Evolutionary conservation across 2,797 vertebrate genomes (phyloP).

Genomic region (Chelon labrosus): DNA sequence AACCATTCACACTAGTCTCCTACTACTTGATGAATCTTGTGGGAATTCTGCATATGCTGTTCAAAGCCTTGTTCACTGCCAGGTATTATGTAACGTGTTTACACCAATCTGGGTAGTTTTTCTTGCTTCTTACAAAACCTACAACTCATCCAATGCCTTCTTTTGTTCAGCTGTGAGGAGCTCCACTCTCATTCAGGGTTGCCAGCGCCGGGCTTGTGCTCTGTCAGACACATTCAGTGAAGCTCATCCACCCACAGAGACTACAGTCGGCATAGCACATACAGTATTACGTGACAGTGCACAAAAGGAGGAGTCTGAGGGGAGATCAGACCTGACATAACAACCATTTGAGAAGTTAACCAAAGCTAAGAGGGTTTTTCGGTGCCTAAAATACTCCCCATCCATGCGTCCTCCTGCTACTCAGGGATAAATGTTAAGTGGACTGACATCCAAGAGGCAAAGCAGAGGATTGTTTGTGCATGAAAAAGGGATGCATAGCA

Average conservation of each 20-base stretch:
- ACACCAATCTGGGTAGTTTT: constrained; percentile 49
- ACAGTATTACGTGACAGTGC: constrained; percentile 49
- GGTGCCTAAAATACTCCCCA: constrained; percentile 39
- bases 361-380: constrained; percentile 31
- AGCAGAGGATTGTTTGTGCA: constrained; percentile 24
- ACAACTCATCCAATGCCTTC: constrained; percentile 44
- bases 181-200: constrained; percentile 59
- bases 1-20: constrained; percentile 17
- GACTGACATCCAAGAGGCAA: constrained; percentile 17
- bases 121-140: constrained; percentile 49
- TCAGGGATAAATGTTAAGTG: constrained; percentile 19
- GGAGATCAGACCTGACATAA: constrained; percentile 48
- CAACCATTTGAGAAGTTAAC: constrained; percentile 54
- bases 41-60: constrained; percentile 20
- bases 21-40: constrained; percentile 30
- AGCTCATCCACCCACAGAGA: constrained; percentile 68
- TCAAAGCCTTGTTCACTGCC: constrained; percentile 26
- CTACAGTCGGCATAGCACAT: constrained; percentile 53
- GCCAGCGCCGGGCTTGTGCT: constrained; percentile 35
- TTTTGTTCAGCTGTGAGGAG: constrained; percentile 38
- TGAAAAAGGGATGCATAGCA: constrained; percentile 26
- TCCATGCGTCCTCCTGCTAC: constrained; percentile 8
- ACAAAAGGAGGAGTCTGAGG: constrained; percentile 43
- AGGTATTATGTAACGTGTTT: constrained; percentile 72
- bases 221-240: constrained; percentile 62